These are phyloP conservation scores for Cynopterus sphinx DNA, from an alignment of 2,797 vertebrate genomes.

Conservation along the genomic window DNA sequence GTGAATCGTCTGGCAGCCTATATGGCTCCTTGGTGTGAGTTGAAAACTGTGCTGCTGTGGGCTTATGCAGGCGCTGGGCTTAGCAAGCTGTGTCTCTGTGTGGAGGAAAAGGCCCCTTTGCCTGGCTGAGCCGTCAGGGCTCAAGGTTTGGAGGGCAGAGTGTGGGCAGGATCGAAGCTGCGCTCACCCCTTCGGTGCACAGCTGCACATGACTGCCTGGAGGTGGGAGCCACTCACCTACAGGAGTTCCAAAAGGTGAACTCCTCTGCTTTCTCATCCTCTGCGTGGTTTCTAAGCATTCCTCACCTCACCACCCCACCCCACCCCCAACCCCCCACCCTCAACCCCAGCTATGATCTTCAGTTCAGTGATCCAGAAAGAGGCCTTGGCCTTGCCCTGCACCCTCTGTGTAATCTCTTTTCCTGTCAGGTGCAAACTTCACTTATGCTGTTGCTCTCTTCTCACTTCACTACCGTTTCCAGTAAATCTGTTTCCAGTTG, in stretches of 20 bases:
- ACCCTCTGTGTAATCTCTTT: not conserved
- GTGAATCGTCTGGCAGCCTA: not conserved
- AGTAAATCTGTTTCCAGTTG: not conserved
- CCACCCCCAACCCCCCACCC: too few species aligned
- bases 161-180: not conserved
- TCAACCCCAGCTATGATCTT: rapidly evolving
- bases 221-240: not conserved
- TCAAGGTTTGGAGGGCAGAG: not conserved
- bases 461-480: not conserved
- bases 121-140: not conserved
- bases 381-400: not conserved
- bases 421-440: not conserved
- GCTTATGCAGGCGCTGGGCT: rapidly evolving
- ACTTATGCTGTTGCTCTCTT: not conserved
- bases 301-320: too few species aligned
- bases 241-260: rapidly evolving
- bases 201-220: not conserved
- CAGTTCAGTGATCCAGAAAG: not conserved
- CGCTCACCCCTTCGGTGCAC: too few species aligned
- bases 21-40: not conserved
- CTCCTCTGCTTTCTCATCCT: not conserved
- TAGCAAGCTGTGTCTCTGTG: not conserved
- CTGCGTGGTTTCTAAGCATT: not conserved
- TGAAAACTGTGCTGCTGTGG: not conserved
- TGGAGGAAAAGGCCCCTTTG: not conserved